A percentile compares a stretch with the other conserved stretches of the same genome.
phyloP scores from a whole-genome alignment of 1,140 invertebrate species.

The Nephotettix cincticeps region DNA sequence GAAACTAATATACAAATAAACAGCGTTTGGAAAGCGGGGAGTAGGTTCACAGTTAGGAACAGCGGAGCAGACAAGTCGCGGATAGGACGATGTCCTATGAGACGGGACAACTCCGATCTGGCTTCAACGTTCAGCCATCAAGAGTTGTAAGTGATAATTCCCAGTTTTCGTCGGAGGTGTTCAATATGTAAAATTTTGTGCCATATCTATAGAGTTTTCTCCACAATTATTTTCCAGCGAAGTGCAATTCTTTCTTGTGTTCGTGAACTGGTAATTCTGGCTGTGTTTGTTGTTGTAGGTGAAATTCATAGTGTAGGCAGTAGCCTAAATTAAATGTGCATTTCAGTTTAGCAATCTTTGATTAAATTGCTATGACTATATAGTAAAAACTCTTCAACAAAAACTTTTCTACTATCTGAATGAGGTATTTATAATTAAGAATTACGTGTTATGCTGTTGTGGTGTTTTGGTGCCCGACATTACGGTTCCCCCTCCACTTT shows the following conservation, averaged over 20 bases:
- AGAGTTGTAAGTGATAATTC: constrained; percentile 33
- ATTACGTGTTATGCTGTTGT: not conserved
- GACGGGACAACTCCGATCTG: constrained; percentile 35
- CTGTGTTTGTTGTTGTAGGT: constrained; percentile 24
- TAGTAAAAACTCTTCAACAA: not conserved
- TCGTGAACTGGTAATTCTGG: constrained; percentile 24
- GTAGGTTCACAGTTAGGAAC: constrained; percentile 29
- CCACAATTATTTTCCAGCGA: constrained; percentile 22
- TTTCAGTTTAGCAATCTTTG: constrained; percentile 41
- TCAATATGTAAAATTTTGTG: constrained; percentile 29
- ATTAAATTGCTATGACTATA: not conserved
- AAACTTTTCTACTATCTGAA: not conserved
- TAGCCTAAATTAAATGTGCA: constrained; percentile 32
- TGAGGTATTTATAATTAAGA: not conserved
- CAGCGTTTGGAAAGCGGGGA: constrained; percentile 23
- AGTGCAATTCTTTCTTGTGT: constrained; percentile 26
- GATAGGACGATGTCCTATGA: constrained; percentile 35
- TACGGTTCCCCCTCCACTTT: not conserved
- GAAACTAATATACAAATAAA: not conserved
- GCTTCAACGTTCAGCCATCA: constrained; percentile 36
- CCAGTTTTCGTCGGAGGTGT: constrained; percentile 25
- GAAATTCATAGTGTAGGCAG: constrained; percentile 24
- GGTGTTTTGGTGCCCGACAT: constrained; percentile 17
- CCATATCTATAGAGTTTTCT: constrained; percentile 26
- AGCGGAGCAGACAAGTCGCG: constrained; percentile 28